Base-by-base conservation (phyloP, 2,113 vertebrate species). In the Salvelinus fontinalis region DNA sequence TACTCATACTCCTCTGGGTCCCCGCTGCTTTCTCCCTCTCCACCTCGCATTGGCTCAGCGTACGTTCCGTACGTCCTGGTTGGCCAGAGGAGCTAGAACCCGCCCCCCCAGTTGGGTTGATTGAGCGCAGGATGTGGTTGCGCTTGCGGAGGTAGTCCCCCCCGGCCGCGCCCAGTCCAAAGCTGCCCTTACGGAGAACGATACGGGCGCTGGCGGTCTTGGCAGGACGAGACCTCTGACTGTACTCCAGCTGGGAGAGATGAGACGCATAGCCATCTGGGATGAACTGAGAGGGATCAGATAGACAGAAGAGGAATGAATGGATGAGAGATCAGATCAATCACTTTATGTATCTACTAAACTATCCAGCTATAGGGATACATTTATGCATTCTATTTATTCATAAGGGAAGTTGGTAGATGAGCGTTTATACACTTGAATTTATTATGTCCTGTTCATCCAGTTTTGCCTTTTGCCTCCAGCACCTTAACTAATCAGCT, bases 171-270 rank as follows among this genome's bases (percentile, higher is more conserved):
- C 96, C 96, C 82, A 99, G 91, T 1, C 96, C 96, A 0, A 99
- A 99, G 92, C 98, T 99, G 89, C 98, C 94, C 75, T 99, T 99
- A 26, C 97, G 95, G 75, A 99, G 94, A 0, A 95, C 96, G 94
- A 99, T 97, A 78, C 98, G 94, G 1, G 95, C 90, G 80, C 95
- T 94, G 80, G 94, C 89, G 44, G 96, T 94, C 91, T 99, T 98
- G 84, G 97, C 95, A 0, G 97, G 96, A 2, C 95, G 93, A 0
- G 97, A 95, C 62, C 97, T 95, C 86, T 98, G 96, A 85, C 85
- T 95, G 90, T 96, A 98, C 91, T 99, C 96, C 90, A 99, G 95
- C 91, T 98, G 97, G 11, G 97, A 96, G 72, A 99, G 93, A 92
- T 99, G 98, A 71, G 96, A 92, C 0, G 97, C 98, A 4, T 99